Conservation (phyloP, 2,888 invertebrate species). For the Eupelmus urozonus region DNA sequence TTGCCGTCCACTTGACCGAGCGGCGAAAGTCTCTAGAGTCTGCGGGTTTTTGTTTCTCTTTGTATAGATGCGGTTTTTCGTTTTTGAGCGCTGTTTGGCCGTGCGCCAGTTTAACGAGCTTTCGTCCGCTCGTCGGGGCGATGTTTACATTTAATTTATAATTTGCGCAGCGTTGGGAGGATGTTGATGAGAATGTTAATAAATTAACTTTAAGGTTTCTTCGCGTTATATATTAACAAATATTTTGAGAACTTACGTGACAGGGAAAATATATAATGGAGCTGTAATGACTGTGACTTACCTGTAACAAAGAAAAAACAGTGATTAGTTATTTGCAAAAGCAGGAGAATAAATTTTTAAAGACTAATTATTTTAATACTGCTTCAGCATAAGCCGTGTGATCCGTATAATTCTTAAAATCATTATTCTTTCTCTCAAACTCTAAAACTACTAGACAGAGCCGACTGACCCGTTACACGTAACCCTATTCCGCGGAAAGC, state of each 20-base stretch:
- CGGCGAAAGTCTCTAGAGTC: too few species aligned
- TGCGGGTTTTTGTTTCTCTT: background rate
- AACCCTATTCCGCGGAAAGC: slow-evolving; percentile 5
- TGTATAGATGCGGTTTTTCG: background rate
- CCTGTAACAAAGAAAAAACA: slow-evolving; percentile 25
- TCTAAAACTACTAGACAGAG: background rate
- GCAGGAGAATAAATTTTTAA: too few species aligned
- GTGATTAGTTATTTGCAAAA: background rate
- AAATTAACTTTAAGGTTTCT: too few species aligned
- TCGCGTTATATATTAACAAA: too few species aligned
- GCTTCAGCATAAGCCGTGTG: background rate
- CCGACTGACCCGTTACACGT: slow-evolving; percentile 24
- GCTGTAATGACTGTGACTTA: slow-evolving; percentile 2
- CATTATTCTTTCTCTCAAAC: background rate
- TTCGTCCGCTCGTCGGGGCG: slow-evolving; percentile 9
- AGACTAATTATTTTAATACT: background rate
- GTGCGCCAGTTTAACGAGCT: slow-evolving; percentile 27
- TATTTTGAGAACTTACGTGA: slow-evolving; percentile 15
- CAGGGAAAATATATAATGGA: background rate
- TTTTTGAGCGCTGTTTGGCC: too few species aligned
- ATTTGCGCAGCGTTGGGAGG: background rate
- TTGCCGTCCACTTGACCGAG: background rate
- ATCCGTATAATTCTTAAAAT: background rate
- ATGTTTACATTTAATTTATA: slow-evolving; percentile 38
- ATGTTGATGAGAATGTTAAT: background rate